Base-by-base conservation (phyloP, 1,140 invertebrate genomes). In the Drosophila sproati region DNA sequence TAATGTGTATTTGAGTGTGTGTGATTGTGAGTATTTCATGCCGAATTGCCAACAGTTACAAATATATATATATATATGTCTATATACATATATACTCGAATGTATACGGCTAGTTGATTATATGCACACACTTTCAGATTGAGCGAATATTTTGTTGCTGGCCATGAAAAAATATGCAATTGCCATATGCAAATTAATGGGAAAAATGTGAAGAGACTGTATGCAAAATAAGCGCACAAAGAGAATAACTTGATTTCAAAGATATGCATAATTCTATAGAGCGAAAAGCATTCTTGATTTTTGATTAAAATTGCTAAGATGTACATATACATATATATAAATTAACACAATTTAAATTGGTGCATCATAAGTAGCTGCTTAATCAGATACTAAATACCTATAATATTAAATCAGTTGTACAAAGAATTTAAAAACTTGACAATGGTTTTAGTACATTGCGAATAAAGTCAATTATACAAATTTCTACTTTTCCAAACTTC, bases 141-240 rank as follows among this genome's bases (percentile, higher is more conserved):
- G 47, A 54, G 62, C 37, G 37, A 51, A 7, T 35, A 68, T 60
- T 20, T 20, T 20, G 20, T 20, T 20, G 20, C 20, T 20, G 20
- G 20, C 37, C 37, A 67, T 59, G 51, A 64, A 39, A 51, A 60
- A 39, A 55, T 39, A 59, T 69, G 39, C 50, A 68, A 73, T 48
- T 29, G 56, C 64, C 61, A 69, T 73, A 73, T 61, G 71, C 71
- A 68, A 52, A 69, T 54, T 69, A 29, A 50, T 55, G n/a, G 35
- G 8, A 50, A n/a, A 60, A 61, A 60, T 47, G 3, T 47, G 12
- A 41, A 41, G 35, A 50, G 20, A 20, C 20, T 20, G 20, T 20
- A 20, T 20, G 20, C 20, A 20, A 20, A 64, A 41, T 41, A 20
- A 12, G 5, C 3, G 31, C 31, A 55, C 39, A 59, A 55, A 55